Evolutionary conservation across 2,888 invertebrate genomes (phyloP), one percentile per base, ranked within the genome.

Genomic region (Pilophorus perplexus): DNA sequence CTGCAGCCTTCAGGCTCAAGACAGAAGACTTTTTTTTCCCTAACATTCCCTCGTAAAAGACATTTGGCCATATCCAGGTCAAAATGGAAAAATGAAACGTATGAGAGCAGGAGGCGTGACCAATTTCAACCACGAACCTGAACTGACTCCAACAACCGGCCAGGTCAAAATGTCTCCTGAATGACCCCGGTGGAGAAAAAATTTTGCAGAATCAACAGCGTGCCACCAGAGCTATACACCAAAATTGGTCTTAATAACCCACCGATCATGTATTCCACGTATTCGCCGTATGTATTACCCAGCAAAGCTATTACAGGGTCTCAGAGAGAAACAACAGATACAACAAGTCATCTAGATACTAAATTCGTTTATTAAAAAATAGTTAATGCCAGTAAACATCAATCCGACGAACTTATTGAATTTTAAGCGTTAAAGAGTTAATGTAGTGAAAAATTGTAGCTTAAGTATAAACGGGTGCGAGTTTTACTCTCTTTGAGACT

Each of bases 401-500:
- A n/a, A n/a, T n/a, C n/a, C n/a, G n/a, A 20, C 37, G 37, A 55
- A 27, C 52, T 20, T 27, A 28, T 12, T 28, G 18, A 28, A 28
- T 22, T 28, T 3, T 52, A 18, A 52, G 33, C 27, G 52, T n/a
- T n/a, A n/a, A n/a, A 52, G 28, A 10, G 16, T 18, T 28, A 52
- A 28, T 28, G 28, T 14, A 33, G 52, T n/a, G 50, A 22, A 48
- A 46, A 10, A 10, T 8, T 3, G 20, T 23, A 46, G 46, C 46
- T 46, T 46, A 12, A 46, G 12, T 46, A n/a, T 23, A 22, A n/a
- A n/a, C 12, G 18, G 27, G 52, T 33, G 52, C 14, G 28, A 52
- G n/a, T n/a, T 16, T 28, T 52, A 52, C 73, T 82, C 83, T 73
- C 79, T 80, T 78, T 80, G 78, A 2, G 81, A 79, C 73, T 82